Base-by-base conservation (phyloP, 2,113 vertebrate species). In the Gopherus evgoodei region DNA sequence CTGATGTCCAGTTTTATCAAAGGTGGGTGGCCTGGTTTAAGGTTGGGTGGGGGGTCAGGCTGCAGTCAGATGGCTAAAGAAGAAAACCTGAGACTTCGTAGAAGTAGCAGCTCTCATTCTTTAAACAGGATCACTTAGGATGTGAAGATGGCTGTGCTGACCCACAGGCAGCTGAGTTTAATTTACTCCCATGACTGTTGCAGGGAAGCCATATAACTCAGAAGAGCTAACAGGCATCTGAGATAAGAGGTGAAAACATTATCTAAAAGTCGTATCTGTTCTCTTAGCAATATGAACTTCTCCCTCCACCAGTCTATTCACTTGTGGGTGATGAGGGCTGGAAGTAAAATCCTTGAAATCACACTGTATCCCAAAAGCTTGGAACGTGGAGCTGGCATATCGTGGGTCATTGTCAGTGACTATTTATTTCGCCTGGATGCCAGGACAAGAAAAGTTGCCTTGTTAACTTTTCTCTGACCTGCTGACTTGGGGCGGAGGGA, bases 401-500 rank as follows among this genome's bases (percentile, higher is more conserved):
- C 52, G 50, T 54, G 80, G 38, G 53, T 85, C 83, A 69, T 81
- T 3, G 0, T 87, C 81, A 49, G 50, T 59, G 87, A 86, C 38
- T 69, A 90, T 87, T 42, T 93, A 90, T 87, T 42, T 93, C 16
- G 88, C 87, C 69, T 87, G 83, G 86, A 88, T 54, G 54, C 80
- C 84, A 94, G 5, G 91, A 72, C 0, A 0, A 78, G 42, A 75
- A 89, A 11, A 65, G 27, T 35, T 78, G 35, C 82, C 86, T 89
- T 84, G 56, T 38, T 90, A 81, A 62, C n/a, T 90, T 91, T 69
- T 90, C 49, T 90, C 4, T 91, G 83, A 93, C 44, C 49, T 83
- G 2, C 83, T 83, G 52, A 62, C 69, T 94, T 96, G 0, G 0
- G 85, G 83, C 44, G 44, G 44, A 44, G 44, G 6, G 44, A 44